These are phyloP conservation scores for Zenarchopterus dispar DNA, from an alignment of 2,797 vertebrate species.

Conservation along the genomic window DNA sequence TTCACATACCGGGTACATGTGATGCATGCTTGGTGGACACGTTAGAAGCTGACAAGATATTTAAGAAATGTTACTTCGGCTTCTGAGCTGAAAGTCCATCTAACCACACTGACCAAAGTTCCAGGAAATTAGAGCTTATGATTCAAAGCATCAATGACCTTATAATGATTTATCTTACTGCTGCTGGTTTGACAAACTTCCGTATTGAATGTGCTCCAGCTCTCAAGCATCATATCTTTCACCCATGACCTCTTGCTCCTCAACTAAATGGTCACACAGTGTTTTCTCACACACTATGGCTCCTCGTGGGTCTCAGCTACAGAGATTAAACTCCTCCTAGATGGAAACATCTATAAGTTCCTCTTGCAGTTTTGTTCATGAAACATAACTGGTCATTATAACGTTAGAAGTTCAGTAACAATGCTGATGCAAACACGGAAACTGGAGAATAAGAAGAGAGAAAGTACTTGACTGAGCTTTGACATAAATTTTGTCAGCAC, in stretches of 20 bases:
- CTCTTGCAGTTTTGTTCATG: constrained; percentile 3
- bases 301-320: background rate
- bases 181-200: constrained; percentile 29
- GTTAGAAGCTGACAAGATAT: constrained; percentile 17
- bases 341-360: constrained; percentile 16
- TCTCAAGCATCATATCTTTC: constrained; percentile 7
- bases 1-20: too few species aligned
- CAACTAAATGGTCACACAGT: background rate
- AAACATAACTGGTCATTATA: constrained; percentile 3
- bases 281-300: constrained; percentile 3
- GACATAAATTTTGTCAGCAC: constrained; percentile 76
- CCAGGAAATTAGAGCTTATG: constrained; percentile 25
- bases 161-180: constrained; percentile 12
- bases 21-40: constrained; percentile 12
- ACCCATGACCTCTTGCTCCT: background rate
- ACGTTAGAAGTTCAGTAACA: constrained; percentile 2
- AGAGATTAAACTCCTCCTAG: too few species aligned
- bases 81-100: constrained; percentile 25
- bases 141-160: constrained; percentile 1
- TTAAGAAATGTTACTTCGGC: constrained; percentile 13
- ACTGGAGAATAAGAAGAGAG: constrained; percentile 47
- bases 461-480: constrained; percentile 49
- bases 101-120: constrained; percentile 12
- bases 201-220: constrained; percentile 4
- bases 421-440: constrained; percentile 16